These are phyloP conservation scores for Carassius carassius DNA, from an alignment of 2,113 vertebrate genomes.

Conservation along the genomic window DNA sequence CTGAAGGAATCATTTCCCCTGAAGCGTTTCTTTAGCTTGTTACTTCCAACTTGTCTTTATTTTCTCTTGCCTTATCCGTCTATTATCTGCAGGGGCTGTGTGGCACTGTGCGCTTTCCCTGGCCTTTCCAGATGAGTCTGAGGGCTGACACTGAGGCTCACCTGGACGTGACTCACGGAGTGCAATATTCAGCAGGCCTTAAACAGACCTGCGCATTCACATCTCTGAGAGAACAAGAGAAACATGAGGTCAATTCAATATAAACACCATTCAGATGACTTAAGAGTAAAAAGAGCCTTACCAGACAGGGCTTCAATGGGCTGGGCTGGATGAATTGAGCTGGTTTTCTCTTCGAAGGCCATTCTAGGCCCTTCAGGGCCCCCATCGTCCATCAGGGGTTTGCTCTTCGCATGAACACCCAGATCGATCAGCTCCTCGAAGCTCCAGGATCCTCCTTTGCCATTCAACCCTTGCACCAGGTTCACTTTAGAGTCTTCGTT, in stretches of 20 bases:
- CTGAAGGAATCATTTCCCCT: constrained; percentile 71
- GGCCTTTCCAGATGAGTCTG: constrained; percentile 54
- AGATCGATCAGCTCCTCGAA: constrained; percentile 82
- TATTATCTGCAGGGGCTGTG: constrained; percentile 51
- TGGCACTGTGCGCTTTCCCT: constrained; percentile 49
- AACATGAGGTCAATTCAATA: not conserved
- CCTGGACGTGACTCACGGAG: constrained; percentile 74
- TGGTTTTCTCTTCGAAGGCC: constrained; percentile 78
- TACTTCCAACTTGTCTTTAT: constrained; percentile 42
- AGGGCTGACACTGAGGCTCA: constrained; percentile 67
- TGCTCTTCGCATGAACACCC: constrained; percentile 75
- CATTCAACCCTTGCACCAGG: constrained; percentile 71
- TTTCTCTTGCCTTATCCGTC: constrained; percentile 51
- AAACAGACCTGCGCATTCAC: constrained; percentile 69
- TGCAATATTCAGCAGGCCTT: constrained; percentile 73
- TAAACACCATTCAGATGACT: not conserved
- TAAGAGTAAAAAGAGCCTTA: constrained; percentile 58
- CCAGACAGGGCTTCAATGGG: constrained; percentile 83
- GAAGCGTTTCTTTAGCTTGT: constrained; percentile 66
- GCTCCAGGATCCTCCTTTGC: constrained; percentile 79
- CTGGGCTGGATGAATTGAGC: constrained; percentile 75
- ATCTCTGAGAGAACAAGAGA: constrained; percentile 73
- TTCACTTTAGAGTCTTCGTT: constrained; percentile 71
- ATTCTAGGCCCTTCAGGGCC: constrained; percentile 71
- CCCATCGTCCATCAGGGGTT: constrained; percentile 70